These are phyloP conservation scores for Didymodactylos carnosus DNA, from an alignment of 2,888 invertebrate species.

Conservation along the genomic window DNA sequence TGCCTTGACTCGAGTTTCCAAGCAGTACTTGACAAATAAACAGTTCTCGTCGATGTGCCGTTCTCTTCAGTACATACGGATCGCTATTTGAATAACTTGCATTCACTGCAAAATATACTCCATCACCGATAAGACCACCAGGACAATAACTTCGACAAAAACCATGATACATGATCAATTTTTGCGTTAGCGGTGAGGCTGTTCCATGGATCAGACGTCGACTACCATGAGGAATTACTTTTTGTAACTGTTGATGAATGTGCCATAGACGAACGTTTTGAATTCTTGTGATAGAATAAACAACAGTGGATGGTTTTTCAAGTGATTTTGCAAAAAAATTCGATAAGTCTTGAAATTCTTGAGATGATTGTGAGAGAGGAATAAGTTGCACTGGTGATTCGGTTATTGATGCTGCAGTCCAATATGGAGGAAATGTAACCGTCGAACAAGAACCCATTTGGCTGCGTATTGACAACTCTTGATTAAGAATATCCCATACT, in stretches of 20 bases:
- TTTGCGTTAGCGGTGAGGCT: background rate
- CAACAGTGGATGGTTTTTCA: background rate
- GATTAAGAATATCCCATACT: background rate
- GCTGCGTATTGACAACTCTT: background rate
- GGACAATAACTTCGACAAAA: background rate
- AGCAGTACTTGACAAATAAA: background rate
- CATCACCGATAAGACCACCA: background rate
- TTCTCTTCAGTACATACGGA: slow-evolving; percentile 12
- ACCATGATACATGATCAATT: background rate
- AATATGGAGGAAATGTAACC: background rate
- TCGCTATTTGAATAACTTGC: slow-evolving; percentile 14
- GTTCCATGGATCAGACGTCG: background rate
- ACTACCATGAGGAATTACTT: background rate
- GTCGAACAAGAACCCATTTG: background rate
- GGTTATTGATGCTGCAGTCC: background rate
- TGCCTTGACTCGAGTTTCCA: background rate
- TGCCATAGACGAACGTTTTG: background rate
- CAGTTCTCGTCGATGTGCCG: slow-evolving; percentile 1
- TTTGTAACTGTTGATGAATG: background rate
- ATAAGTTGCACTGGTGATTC: background rate
- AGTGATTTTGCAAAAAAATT: background rate
- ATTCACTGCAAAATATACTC: slow-evolving; percentile 12
- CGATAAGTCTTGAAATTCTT: background rate
- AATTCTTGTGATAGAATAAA: background rate
- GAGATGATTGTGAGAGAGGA: background rate